Base-by-base conservation (phyloP, 2,797 vertebrate species). In the Pseudotriccus pelzelni region DNA sequence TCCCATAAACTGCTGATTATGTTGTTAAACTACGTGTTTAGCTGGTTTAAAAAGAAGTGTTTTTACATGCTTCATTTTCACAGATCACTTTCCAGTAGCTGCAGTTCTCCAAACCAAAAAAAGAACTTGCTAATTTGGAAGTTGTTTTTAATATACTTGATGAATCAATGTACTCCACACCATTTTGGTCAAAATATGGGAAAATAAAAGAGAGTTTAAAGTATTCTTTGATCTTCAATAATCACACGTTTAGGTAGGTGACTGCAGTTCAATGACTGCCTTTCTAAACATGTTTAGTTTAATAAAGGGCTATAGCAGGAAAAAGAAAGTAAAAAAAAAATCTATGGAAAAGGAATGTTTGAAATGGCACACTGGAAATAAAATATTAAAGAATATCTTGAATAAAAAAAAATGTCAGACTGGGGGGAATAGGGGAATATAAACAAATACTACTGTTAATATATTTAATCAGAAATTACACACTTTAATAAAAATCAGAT, bases 381-480 rank as follows among this genome's bases (percentile, higher is more conserved):
- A 96, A 82, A 83, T 28, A 39, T 46, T 81, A 64, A 67, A 85
- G 3, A 85, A 94, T 86, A 36, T 15, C 46, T 58, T 6, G 84
- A 80, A 55, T 70, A 14, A 96, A 97, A 97, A 41, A 3, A 3
- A 34, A 21, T 10, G 2, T 18, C 82, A 4, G 9, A 20, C 25
- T 62, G 10, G 1, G 3, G 67, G 19, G 3, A 63, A 96, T 77
- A 97, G 92, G 93, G 28, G 41, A 82, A 89, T 91, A 96, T 55
- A 94, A 82, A 84, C 2, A 85, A 83, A 96, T 87, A 17, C 56
- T 95, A 74, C 50, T 93, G 80, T 13, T 76, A 93, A 94, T 96
- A 97, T 95, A 70, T 88, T 97, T 94, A 59, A 98, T 96, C 81
- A 94, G 85, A 97, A 96, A 97, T 93, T 68, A 19, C 68, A 95